Percentiles rank a stretch among this genome's conserved stretches.
Evolutionary conservation across 2,113 vertebrate genomes (phyloP).

Genomic region (Aptenodytes forsteri): DNA sequence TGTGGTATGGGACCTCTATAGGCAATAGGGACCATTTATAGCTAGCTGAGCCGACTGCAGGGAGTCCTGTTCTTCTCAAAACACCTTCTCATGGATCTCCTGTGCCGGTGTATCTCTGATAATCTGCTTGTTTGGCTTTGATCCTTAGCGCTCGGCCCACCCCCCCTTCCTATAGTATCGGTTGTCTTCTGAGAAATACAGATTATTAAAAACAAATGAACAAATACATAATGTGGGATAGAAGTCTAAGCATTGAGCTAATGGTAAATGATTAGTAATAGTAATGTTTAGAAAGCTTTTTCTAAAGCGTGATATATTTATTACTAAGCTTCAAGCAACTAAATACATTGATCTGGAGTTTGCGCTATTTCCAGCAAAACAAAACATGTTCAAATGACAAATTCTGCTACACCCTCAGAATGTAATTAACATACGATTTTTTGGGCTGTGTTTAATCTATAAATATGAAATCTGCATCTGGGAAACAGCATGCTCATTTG

Average conservation of each 20-base stretch:
- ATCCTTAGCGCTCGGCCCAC: not conserved
- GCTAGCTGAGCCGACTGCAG: not conserved
- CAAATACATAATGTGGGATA: rapidly evolving
- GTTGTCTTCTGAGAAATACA: not conserved
- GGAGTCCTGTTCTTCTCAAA: not conserved
- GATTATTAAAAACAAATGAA: not conserved
- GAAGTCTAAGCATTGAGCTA: not conserved
- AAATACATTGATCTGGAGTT: conserved; percentile 4
- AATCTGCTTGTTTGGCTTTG: not conserved
- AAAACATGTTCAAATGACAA: conserved; percentile 31
- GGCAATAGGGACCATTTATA: not conserved
- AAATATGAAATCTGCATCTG: conserved; percentile 35
- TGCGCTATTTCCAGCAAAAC: conserved; percentile 31
- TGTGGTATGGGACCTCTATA: rapidly evolving
- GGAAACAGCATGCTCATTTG: conserved; percentile 26
- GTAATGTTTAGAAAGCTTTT: not conserved
- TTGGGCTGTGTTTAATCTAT: conserved; percentile 30
- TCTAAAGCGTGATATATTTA: not conserved
- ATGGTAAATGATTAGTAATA: not conserved
- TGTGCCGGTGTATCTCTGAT: not conserved
- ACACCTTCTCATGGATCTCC: not conserved
- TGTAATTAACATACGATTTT: conserved; percentile 22
- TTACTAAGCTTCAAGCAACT: not conserved
- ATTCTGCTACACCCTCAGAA: not conserved
- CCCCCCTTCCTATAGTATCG: not conserved